Conservation (phyloP, 2,888 invertebrate species). For the Leptinotarsa haldemani region DNA sequence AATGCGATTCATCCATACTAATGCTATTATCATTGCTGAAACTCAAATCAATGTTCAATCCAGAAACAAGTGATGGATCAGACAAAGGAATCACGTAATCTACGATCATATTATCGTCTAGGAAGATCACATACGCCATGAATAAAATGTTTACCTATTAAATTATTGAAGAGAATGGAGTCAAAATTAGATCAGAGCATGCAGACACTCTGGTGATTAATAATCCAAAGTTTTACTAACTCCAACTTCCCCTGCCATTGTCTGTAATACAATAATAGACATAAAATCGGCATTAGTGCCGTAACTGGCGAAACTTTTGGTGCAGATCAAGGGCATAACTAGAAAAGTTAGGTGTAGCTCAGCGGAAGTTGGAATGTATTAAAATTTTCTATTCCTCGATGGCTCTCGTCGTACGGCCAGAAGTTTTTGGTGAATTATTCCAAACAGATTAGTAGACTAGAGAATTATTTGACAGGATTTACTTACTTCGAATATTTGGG, state of each 20-base stretch:
- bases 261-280: conserved; percentile 12
- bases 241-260: conserved; percentile 11
- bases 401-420: neutral
- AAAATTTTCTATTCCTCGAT: neutral
- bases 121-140: neutral
- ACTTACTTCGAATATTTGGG: too few relatives aligned
- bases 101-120: neutral
- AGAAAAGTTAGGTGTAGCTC: conserved; percentile 16
- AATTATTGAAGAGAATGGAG: conserved; percentile 9
- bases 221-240: conserved; percentile 19
- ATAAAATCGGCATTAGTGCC: conserved; percentile 15
- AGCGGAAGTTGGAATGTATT: conserved; percentile 8
- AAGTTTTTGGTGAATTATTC: too few relatives aligned
- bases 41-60: neutral
- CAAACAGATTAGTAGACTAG: too few relatives aligned
- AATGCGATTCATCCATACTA: too few relatives aligned
- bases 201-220: conserved; percentile 20
- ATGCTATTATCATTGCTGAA: too few relatives aligned
- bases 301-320: conserved; percentile 5
- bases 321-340: conserved; percentile 8
- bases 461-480: too few relatives aligned
- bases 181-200: neutral
- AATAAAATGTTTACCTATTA: conserved; percentile 7
- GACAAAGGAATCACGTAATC: neutral
- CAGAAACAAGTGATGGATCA: neutral